phyloP scores from a whole-genome alignment of 2,797 vertebrate genomes.

The Hybognathus amarus region DNA sequence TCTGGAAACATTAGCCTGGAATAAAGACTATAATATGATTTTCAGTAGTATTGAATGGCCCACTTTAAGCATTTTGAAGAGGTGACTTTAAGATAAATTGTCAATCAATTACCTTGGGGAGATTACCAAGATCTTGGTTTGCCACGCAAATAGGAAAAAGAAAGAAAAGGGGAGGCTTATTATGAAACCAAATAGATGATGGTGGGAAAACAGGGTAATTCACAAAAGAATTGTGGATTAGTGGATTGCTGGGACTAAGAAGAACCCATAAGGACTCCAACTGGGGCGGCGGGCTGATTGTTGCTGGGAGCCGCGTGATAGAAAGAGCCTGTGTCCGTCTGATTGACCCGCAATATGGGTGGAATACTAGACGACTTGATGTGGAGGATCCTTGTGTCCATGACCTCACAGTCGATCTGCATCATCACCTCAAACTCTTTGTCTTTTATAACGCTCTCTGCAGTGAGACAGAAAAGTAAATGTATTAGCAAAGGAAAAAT shows the following conservation, averaged over 20 bases:
- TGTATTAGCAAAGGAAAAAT: conserved; percentile 25
- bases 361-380: conserved; percentile 93
- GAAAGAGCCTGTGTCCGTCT: conserved; percentile 73
- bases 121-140: not conserved
- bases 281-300: conserved; percentile 67
- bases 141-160: not conserved
- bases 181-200: not conserved
- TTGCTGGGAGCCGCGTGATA: conserved; percentile 77
- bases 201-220: not conserved
- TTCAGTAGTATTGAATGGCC: not conserved
- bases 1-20: not conserved
- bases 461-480: conserved; percentile 33
- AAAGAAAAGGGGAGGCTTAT: not conserved
- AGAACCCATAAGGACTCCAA: conserved; percentile 78
- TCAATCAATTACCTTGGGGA: not conserved
- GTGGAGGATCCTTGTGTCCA: conserved; percentile 93
- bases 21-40: not conserved
- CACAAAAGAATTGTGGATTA: not conserved
- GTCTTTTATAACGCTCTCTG: conserved; percentile 92
- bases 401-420: conserved; percentile 98
- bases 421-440: conserved; percentile 96
- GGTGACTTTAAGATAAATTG: not conserved
- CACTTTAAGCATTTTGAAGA: not conserved
- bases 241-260: conserved; percentile 56
- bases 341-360: conserved; percentile 86